Conservation (phyloP, 2,888 invertebrate genomes). For the Electrophaes corylata region DNA sequence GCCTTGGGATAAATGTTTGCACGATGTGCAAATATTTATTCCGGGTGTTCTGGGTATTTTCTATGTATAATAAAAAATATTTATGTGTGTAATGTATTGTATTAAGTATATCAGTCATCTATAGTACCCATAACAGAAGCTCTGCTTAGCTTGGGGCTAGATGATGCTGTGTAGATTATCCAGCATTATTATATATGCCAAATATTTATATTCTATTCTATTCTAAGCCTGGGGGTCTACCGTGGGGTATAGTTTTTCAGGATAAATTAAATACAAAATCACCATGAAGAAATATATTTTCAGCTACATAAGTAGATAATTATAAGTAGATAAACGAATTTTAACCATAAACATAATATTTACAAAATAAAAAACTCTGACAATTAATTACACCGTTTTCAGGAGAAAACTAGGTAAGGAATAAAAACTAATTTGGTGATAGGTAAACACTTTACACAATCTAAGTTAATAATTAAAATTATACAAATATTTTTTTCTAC, state of each 20-base stretch:
- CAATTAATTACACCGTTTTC: constrained; percentile 48
- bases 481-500: constrained; percentile 30
- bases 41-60: no score
- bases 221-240: no score
- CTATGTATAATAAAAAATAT: no score
- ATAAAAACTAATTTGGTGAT: constrained; percentile 54
- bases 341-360: constrained; percentile 56
- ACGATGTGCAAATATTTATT: no score
- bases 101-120: no score
- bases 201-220: no score
- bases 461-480: constrained; percentile 46
- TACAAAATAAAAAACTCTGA: constrained; percentile 56
- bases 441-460: constrained; percentile 53
- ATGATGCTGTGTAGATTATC: no score
- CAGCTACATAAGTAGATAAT: constrained; percentile 66
- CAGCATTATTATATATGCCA: no score
- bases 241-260: not conserved
- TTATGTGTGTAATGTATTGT: no score
- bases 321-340: constrained; percentile 58
- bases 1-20: no score
- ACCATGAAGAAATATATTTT: constrained; percentile 72
- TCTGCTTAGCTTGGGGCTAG: no score
- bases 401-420: constrained; percentile 44
- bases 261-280: constrained; percentile 20
- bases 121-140: no score